These are phyloP conservation scores for Rhabdornis inornatus DNA, from an alignment of 2,113 vertebrate genomes.

Conservation along the genomic window DNA sequence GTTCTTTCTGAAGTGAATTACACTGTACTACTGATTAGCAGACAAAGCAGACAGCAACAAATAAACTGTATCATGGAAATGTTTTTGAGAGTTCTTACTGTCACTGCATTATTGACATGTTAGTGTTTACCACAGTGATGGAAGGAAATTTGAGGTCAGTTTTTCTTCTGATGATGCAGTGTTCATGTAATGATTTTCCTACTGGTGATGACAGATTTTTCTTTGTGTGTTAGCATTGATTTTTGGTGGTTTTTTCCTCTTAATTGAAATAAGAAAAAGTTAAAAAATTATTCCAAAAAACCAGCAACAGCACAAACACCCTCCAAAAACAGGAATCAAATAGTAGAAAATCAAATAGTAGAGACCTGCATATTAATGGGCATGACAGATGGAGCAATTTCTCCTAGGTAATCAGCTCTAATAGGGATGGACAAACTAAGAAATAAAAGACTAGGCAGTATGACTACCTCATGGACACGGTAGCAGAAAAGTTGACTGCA, in stretches of 20 bases:
- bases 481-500: not conserved
- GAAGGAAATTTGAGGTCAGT: not conserved
- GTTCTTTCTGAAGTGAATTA: not conserved
- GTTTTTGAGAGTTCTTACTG: not conserved
- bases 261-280: not conserved
- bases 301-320: not conserved
- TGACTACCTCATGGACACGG: not conserved
- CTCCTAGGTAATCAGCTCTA: not conserved
- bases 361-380: not conserved
- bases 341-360: not conserved
- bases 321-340: not conserved
- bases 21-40: not conserved
- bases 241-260: not conserved
- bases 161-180: not conserved
- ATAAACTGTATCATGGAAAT: not conserved
- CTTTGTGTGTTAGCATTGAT: not conserved
- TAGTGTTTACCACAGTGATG: not conserved
- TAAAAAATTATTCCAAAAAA: not conserved
- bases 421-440: fast-evolving
- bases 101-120: not conserved
- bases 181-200: not conserved
- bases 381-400: not conserved
- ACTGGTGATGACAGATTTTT: not conserved
- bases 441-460: not conserved
- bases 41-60: not conserved